Conservation (phyloP, 1,140 invertebrate genomes). For the silkworm (Bombyx mori) region ASM3026992v2 NC_085117.1:6876501-6877000, state of each 20-base stretch:
- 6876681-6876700: not conserved
- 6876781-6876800: no score
- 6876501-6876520: no score
- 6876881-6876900: conserved; percentile 77
- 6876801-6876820: conserved; percentile 9
- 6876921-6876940: conserved; percentile 75
- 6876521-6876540: no score
- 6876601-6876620: no score
- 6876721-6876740: not conserved
- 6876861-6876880: conserved; percentile 81
- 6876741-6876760: no score
- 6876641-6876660: no score
- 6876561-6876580: no score
- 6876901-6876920: conserved; percentile 76
- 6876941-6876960: conserved; percentile 80
- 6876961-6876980: conserved; percentile 85
- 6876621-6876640: no score
- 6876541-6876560: no score
- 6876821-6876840: conserved; percentile 64
- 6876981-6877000: conserved; percentile 86
- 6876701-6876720: not conserved
- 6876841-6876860: conserved; percentile 79
- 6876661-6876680: no score
- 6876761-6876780: no score
- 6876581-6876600: no score